phyloP scores from a whole-genome alignment of 2,113 vertebrate genomes.

The Chionodraco myersi region DNA sequence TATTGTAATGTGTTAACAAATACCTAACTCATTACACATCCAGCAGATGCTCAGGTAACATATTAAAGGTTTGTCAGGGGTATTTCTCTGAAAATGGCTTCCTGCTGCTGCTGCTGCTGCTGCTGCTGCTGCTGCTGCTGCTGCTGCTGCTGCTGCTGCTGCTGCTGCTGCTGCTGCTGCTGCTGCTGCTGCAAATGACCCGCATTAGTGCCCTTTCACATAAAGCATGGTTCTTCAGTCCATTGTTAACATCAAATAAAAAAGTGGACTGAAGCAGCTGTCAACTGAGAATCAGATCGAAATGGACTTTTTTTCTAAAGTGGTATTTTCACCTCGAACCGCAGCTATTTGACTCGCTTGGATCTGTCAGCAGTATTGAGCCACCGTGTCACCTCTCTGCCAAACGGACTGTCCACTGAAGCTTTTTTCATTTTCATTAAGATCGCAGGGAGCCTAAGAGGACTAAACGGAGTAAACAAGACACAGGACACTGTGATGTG shows the following conservation, averaged over 20 bases:
- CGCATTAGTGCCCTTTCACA: not conserved
- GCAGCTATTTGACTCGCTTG: not conserved
- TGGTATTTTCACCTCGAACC: not conserved
- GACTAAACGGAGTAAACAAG: slow-evolving; percentile 34
- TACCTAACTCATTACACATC: too few species aligned
- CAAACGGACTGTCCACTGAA: not conserved
- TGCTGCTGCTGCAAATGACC: not conserved
- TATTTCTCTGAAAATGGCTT: not conserved
- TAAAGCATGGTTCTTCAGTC: not conserved
- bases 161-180: too few species aligned
- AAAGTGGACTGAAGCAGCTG: not conserved
- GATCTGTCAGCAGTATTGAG: not conserved
- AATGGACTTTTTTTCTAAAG: not conserved
- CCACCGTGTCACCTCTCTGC: slow-evolving; percentile 8
- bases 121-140: not conserved
- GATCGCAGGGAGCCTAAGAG: slow-evolving; percentile 8
- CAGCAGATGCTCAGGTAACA: not conserved
- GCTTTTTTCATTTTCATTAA: slow-evolving; percentile 38
- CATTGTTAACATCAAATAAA: not conserved
- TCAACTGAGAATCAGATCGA: not conserved
- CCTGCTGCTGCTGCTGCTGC: not conserved
- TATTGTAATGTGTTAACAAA: too few species aligned
- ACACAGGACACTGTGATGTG: slow-evolving; percentile 34
- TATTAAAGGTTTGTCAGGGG: not conserved
- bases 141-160: not conserved